Evolutionary conservation across 2,888 invertebrate species (phyloP), one percentile per base, ranked within the genome.

Genomic region (Orchestes rusci): DNA sequence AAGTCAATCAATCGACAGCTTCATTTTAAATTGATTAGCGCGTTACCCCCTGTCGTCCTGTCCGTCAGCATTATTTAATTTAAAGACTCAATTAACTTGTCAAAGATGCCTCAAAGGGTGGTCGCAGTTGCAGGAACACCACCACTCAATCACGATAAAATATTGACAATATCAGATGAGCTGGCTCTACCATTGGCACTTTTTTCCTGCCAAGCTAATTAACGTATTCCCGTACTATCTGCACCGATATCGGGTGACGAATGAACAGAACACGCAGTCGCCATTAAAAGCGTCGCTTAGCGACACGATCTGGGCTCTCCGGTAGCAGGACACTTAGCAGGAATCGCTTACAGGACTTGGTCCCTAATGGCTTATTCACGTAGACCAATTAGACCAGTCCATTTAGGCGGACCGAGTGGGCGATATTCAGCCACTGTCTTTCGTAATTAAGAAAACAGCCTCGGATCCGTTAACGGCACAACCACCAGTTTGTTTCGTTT

Each of bases 51-150:
- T 56, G 57, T 54, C 55, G 41, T 51, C 56, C 54, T 51, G 61
- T 61, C 66, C 61, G 65, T 65, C 66, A 65, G 60, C 58, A 61
- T 66, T 65, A 67, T 66, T 67, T 67, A 66, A 65, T 66, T 66
- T 66, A 67, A 67, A 66, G 65, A 66, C 62, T 66, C 66, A 66
- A 67, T 67, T 67, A 67, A 65, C 62, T 61, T 59, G 57, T 57
- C 61, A 61, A 61, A n/a, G n/a, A n/a, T n/a, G n/a, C n/a, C n/a
- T n/a, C n/a, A n/a, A n/a, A n/a, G n/a, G n/a, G n/a, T n/a, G n/a
- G n/a, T n/a, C n/a, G n/a, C n/a, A n/a, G n/a, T n/a, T n/a, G n/a
- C n/a, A n/a, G n/a, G n/a, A n/a, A n/a, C n/a, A n/a, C n/a, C n/a
- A n/a, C n/a, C n/a, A n/a, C n/a, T n/a, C n/a, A n/a, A n/a, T n/a